Conservation (phyloP, 2,888 invertebrate species). For the Agrenia bidenticulata region DNA sequence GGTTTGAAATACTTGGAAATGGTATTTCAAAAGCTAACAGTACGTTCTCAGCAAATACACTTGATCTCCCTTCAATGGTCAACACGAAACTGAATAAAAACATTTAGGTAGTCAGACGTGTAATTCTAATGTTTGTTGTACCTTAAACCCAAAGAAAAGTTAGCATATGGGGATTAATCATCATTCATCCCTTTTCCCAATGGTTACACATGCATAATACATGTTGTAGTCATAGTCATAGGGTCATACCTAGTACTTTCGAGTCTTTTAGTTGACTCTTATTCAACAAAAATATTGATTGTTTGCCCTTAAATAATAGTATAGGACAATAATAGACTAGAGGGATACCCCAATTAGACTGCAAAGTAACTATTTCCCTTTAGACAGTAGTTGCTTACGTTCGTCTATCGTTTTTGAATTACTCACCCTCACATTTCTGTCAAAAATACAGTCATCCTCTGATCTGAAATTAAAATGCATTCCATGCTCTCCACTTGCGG, state of each 20-base stretch:
- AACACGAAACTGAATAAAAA: too few species aligned
- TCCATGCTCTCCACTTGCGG: too few species aligned
- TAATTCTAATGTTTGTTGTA: slow-evolving; percentile 2
- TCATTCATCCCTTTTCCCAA: slow-evolving; percentile 5
- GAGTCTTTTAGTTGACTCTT: not conserved
- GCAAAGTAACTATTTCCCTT: not conserved
- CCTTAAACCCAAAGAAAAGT: slow-evolving; percentile 8
- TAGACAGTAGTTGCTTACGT: not conserved
- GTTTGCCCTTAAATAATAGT: not conserved
- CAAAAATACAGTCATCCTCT: too few species aligned
- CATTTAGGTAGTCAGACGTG: too few species aligned
- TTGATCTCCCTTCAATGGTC: too few species aligned
- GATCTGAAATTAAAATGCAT: too few species aligned
- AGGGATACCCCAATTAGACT: not conserved
- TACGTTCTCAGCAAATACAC: too few species aligned
- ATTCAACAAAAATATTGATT: slow-evolving; percentile 1
- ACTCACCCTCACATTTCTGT: not conserved
- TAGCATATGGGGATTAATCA: slow-evolving; percentile 9
- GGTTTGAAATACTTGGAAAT: too few species aligned
- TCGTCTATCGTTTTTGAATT: slow-evolving; percentile 1
- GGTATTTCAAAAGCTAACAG: too few species aligned
- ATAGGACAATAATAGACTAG: not conserved
- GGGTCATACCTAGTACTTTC: too few species aligned
- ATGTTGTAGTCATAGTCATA: not conserved
- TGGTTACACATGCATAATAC: slow-evolving; percentile 5